Conservation (phyloP, 1,140 invertebrate genomes). For the Bemisia tabaci region DNA sequence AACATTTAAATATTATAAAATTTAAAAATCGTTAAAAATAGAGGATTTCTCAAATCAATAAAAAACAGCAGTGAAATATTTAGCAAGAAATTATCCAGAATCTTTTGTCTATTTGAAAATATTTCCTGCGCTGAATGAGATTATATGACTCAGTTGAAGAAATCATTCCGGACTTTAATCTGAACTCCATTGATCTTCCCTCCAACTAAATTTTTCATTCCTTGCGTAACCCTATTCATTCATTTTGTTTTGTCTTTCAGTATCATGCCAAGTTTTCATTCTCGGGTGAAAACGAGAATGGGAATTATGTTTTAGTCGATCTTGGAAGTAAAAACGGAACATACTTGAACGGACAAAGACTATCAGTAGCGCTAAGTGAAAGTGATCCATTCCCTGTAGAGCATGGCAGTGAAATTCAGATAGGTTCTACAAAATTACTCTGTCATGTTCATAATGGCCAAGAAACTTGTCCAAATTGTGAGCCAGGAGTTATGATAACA, state of each 20-base stretch:
- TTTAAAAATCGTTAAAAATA: too few relatives aligned
- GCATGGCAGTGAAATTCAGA: slow-evolving; percentile 59
- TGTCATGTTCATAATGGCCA: slow-evolving; percentile 75
- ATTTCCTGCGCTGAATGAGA: too few relatives aligned
- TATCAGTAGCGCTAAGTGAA: slow-evolving; percentile 54
- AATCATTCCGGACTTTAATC: too few relatives aligned
- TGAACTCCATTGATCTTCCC: neutral
- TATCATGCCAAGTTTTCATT: slow-evolving; percentile 60
- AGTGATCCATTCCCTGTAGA: slow-evolving; percentile 44
- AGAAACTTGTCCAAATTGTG: slow-evolving; percentile 78
- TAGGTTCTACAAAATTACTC: slow-evolving; percentile 58
- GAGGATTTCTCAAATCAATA: too few relatives aligned
- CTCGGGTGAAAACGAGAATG: slow-evolving; percentile 30
- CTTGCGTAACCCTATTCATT: too few relatives aligned
- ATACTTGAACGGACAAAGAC: slow-evolving; percentile 57
- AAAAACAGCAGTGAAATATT: too few relatives aligned
- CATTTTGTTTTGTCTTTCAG: slow-evolving; percentile 33
- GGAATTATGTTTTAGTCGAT: slow-evolving; percentile 56
- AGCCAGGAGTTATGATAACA: slow-evolving; percentile 54
- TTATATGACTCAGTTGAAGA: too few relatives aligned
- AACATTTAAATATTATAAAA: too few relatives aligned
- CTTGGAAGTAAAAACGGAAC: slow-evolving; percentile 79
- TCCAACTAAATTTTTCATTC: slow-evolving; percentile 8
- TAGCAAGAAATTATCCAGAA: too few relatives aligned
- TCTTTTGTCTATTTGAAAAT: too few relatives aligned